These are phyloP conservation scores for Lycocerus yunnanus DNA, from an alignment of 2,888 invertebrate species.

Conservation along the genomic window DNA sequence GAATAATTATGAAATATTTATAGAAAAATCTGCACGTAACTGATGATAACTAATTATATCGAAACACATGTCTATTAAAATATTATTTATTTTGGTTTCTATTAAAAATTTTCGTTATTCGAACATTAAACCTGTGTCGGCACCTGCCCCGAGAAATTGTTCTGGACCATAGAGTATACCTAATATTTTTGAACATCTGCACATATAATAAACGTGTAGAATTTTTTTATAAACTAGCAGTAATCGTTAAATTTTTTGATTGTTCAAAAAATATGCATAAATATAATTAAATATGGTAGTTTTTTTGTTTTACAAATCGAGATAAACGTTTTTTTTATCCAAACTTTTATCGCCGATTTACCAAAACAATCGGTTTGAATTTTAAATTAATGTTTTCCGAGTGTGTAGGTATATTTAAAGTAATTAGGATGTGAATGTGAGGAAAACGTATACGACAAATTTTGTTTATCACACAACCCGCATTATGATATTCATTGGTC, in stretches of 20 bases:
- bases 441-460: constrained; percentile 10
- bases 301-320: background rate
- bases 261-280: background rate
- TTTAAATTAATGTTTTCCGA: background rate
- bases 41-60: background rate
- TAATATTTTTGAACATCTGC: background rate
- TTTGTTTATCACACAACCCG: constrained; percentile 27
- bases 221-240: background rate
- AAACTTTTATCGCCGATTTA: background rate
- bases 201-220: background rate
- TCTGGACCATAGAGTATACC: background rate
- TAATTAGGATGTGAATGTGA: background rate
- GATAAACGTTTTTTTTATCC: background rate
- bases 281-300: background rate
- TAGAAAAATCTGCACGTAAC: background rate
- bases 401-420: background rate
- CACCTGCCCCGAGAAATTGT: background rate
- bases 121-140: background rate
- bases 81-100: background rate
- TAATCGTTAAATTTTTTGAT: background rate
- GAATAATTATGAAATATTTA: background rate
- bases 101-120: background rate
- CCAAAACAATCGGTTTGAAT: background rate
- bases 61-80: background rate
- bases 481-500: constrained; percentile 14